phyloP scores from a whole-genome alignment of 2,113 vertebrate species.

The Ammodytes dubius region DNA sequence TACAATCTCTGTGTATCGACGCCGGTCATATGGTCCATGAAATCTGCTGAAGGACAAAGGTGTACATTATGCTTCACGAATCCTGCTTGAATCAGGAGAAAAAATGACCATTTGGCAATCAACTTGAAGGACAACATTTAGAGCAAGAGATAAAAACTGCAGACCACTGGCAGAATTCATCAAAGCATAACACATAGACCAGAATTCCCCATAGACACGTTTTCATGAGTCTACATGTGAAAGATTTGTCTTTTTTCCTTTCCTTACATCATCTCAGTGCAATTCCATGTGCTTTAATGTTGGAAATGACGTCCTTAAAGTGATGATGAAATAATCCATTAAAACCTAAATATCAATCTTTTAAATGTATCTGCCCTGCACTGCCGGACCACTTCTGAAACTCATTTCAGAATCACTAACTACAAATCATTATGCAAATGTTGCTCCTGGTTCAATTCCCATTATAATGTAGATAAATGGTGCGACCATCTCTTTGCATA shows the following conservation, averaged over 20 bases:
- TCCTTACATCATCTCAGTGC: conserved; percentile 38
- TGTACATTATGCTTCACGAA: background rate
- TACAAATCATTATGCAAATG: conserved; percentile 6
- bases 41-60: conserved; percentile 32
- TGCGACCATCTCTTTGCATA: conserved; percentile 38
- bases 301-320: conserved; percentile 23
- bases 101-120: background rate
- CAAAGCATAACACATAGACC: conserved; percentile 37
- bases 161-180: conserved; percentile 32
- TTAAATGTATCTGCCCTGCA: background rate
- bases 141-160: conserved; percentile 39
- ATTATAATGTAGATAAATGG: background rate
- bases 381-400: background rate
- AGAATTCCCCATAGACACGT: conserved; percentile 28
- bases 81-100: conserved; percentile 19
- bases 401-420: conserved; percentile 5
- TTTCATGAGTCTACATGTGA: conserved; percentile 39
- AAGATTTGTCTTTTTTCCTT: conserved; percentile 15
- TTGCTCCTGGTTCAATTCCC: background rate
- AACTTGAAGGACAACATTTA: conserved; percentile 41
- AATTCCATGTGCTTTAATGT: conserved; percentile 5
- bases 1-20: conserved; percentile 34
- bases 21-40: conserved; percentile 25
- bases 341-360: background rate
- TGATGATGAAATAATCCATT: conserved; percentile 5